Conservation (phyloP, 1,140 invertebrate genomes). For the Pachypeltis micranthus region DNA sequence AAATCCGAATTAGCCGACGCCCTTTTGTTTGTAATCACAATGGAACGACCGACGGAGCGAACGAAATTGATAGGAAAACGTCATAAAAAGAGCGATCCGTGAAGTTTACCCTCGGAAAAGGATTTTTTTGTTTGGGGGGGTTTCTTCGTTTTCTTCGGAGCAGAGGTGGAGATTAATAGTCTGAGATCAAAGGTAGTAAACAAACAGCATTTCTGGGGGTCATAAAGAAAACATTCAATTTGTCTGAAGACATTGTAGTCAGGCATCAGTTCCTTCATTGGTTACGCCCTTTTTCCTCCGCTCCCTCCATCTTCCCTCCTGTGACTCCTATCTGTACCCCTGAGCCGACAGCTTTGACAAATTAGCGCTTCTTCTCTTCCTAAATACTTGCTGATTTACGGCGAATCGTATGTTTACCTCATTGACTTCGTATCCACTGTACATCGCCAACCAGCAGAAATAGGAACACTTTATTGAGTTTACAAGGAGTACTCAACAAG, state of each 20-base stretch:
- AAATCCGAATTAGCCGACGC: neutral
- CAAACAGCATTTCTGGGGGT: neutral
- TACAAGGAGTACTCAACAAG: too few species aligned
- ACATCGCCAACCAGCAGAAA: too few species aligned
- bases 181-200: slow-evolving; percentile 6
- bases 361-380: too few species aligned
- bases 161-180: neutral
- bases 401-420: too few species aligned
- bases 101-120: slow-evolving; percentile 6
- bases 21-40: slow-evolving; percentile 4
- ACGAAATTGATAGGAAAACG: slow-evolving; percentile 4
- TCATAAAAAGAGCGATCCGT: slow-evolving; percentile 5
- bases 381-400: too few species aligned
- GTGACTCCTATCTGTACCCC: too few species aligned
- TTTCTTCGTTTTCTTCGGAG: neutral
- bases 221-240: slow-evolving; percentile 9
- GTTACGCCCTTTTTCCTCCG: slow-evolving; percentile 2
- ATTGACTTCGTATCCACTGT: too few species aligned
- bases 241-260: slow-evolving; percentile 7
- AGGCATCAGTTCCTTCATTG: slow-evolving; percentile 4
- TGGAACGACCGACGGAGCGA: neutral
- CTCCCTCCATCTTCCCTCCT: too few species aligned
- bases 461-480: too few species aligned
- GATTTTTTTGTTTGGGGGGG: too few species aligned
- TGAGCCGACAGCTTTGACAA: too few species aligned